A percentile compares a stretch with the other conserved stretches of the same genome.
These are phyloP conservation scores for Limnephilus rhombicus DNA, from an alignment of 2,888 invertebrate genomes.

Conservation along the genomic window DNA sequence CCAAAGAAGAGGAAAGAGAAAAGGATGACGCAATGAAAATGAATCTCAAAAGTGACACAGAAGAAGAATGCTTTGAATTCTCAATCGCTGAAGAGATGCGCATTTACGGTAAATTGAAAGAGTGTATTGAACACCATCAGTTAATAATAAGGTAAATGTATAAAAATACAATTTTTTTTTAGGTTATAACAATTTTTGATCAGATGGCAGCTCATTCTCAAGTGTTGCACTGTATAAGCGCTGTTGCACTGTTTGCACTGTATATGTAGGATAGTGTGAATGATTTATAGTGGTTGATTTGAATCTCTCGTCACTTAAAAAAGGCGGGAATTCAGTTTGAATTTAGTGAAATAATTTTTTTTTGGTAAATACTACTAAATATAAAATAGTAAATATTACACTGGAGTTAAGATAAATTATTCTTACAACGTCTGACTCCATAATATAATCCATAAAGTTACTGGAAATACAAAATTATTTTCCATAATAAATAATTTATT, in stretches of 20 bases:
- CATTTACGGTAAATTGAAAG: slow-evolving; percentile 39
- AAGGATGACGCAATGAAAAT: background rate
- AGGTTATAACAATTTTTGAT: too few species aligned
- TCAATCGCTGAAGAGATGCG: slow-evolving; percentile 15
- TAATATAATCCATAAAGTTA: too few species aligned
- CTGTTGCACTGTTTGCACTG: background rate
- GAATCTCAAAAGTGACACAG: background rate
- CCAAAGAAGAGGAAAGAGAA: slow-evolving; percentile 5
- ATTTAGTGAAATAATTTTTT: too few species aligned
- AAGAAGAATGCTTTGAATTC: slow-evolving; percentile 18
- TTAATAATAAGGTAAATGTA: slow-evolving; percentile 44
- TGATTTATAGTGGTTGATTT: background rate
- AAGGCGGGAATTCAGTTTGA: too few species aligned
- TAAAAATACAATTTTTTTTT: too few species aligned
- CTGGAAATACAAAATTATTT: background rate
- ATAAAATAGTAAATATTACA: too few species aligned
- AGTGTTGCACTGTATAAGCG: too few species aligned
- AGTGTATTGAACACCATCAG: slow-evolving; percentile 47
- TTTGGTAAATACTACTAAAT: too few species aligned
- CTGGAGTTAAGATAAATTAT: too few species aligned
- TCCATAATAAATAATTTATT: background rate
- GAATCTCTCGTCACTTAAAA: background rate
- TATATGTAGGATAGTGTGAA: background rate
- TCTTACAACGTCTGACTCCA: too few species aligned
- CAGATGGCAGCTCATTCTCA: background rate